Evolutionary conservation across 2,113 vertebrate genomes (phyloP), one percentile per base, ranked within the genome.

Genomic region (Cathartes aura): DNA sequence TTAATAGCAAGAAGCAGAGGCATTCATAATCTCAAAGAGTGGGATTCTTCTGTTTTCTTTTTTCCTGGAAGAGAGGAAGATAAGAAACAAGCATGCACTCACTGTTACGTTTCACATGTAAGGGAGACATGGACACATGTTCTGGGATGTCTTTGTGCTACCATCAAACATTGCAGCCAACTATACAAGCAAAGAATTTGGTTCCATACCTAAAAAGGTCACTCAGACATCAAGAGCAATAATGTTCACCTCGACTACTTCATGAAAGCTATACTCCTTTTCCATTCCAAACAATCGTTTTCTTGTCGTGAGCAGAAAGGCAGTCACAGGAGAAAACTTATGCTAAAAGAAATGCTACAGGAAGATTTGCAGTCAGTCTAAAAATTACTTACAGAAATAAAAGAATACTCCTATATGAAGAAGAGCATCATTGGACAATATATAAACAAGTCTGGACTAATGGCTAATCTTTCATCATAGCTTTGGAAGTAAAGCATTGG

Each of bases 401-500:
- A 95, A 47, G 56, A 70, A 12, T 3, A 53, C 13, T 85, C 85
- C 34, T 50, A 20, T 11, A 87, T 34, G 55, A 92, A 85, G 80
- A 93, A 95, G 95, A 87, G 29, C 11, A 74, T 63, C 64, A 81
- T 13, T 82, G 84, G 87, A 83, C 60, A 92, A 92, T n/a, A 58
- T 8, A 87, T 43, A 96, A 95, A 80, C 62, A 94, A 94, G 59
- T 38, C 59, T 79, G 82, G 75, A 94, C 40, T 34, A 87, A 93
- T 2, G 40, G n/a, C 90, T 74, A 52, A 66, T 52, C 50, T 81
- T 97, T 52, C n/a, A 82, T 45, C 5, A 32, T 43, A 73, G 26
- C 36, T 95, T 89, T 79, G 40, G 73, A 97, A 97, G 76, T 60
- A 79, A 96, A 94, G 53, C 47, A 78, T 62, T 95, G 72, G 56